Base-by-base conservation (phyloP, 2,797 vertebrate genomes). In the Pristis pectinata region DNA sequence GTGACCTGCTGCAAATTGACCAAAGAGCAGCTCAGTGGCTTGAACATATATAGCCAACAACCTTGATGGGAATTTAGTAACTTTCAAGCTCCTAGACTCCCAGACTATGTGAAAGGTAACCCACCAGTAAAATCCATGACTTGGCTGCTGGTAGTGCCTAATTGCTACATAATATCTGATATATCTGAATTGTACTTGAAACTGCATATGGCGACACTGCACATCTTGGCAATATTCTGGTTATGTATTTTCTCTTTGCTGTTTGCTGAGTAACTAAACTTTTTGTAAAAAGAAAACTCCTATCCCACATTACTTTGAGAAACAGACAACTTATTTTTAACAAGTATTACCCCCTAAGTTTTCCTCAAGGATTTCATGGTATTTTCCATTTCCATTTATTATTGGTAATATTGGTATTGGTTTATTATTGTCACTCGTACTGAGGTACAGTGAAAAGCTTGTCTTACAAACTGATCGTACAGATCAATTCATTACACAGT, bases 321-420 rank as follows among this genome's bases (percentile, higher is more conserved):
- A 70, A 56, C 80, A 77, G 19, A 80, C 37, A n/a, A 80, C n/a
- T 41, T 80, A 41, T 19, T 80, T 80, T 80, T 77, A 10, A 53
- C 22, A 53, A 30, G 49, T 85, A 27, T 10, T 85, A 9, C 53
- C 49, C n/a, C 44, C 8, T 27, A 85, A 24, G 22, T 11, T 44
- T 83, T 83, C 44, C 44, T 83, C 10, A 83, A 83, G 24, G 44
- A 83, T 83, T 83, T 83, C 70, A 49, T 27, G 27, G 80, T 27
- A 56, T 85, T 53, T 53, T 85, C 49, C 82, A 83, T 53, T 85
- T 85, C n/a, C n/a, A n/a, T n/a, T n/a, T n/a, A n/a, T n/a, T n/a
- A n/a, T n/a, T n/a, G n/a, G n/a, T n/a, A n/a, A n/a, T n/a, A n/a
- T n/a, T n/a, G n/a, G n/a, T n/a, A n/a, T n/a, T n/a, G n/a, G n/a